Base-by-base conservation (phyloP, 1,140 invertebrate species). In the Theocolax elegans region DNA sequence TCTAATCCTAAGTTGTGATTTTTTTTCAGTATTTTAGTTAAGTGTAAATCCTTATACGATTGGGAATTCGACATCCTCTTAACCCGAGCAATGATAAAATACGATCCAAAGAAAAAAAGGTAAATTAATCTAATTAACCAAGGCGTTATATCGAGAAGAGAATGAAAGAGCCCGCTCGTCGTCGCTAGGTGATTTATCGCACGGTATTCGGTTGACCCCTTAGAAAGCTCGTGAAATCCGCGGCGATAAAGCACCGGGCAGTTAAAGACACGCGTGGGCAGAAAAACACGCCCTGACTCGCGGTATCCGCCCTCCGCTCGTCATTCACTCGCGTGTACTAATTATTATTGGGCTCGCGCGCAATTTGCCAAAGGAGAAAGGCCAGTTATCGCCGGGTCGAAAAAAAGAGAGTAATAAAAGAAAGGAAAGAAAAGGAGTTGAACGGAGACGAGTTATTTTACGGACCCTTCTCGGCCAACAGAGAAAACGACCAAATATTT, bases 161-260 rank as follows among this genome's bases (percentile, higher is more conserved):
- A n/a, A n/a, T n/a, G n/a, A n/a, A n/a, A n/a, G n/a, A n/a, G 8
- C 15, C 3, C 19, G 19, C 9, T 19, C n/a, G 27, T 17, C 51
- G 27, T 21, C n/a, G 19, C n/a, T n/a, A n/a, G n/a, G n/a, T n/a
- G n/a, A n/a, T n/a, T n/a, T n/a, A n/a, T n/a, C 17, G 29, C 13
- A 35, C 23, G 54, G 40, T 58, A 56, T 56, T 38, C 3, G 35
- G 54, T 42, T 58, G 31, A 58, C 54, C 35, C 35, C 19, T 35
- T 54, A n/a, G 54, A 29, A n/a, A 19, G 35, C 40, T 63, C 59
- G 42, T 63, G 59, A 63, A 63, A 63, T 48, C 49, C 21, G 44
- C 59, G 58, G 42, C 46, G 6, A 63, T 63, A 63, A 46, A 49
- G 19, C 60, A 21, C 7, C 15, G 17, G 10, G 27, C 60, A 19